A percentile compares a stretch with the other conserved stretches of the same genome.
Evolutionary conservation across 2,888 invertebrate species (phyloP).

Genomic region (Lasioglossum leucozonium): DNA sequence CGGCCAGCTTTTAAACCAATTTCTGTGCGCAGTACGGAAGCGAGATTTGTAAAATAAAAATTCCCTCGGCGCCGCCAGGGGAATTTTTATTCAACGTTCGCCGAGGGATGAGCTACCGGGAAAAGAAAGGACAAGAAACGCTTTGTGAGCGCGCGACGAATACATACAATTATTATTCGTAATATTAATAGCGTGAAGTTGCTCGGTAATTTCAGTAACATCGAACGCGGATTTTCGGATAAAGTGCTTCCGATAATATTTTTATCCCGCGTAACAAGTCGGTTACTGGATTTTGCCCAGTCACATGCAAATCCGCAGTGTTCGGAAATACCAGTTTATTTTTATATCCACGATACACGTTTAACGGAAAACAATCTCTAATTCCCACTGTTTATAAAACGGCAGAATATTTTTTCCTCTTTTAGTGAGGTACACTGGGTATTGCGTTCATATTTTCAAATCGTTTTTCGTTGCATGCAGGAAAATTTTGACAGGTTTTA

Average conservation of each 20-base stretch:
- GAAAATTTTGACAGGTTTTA: background rate
- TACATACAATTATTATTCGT: background rate
- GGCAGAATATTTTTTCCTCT: too few species aligned
- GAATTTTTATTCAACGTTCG: background rate
- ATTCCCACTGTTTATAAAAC: background rate
- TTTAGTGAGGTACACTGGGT: background rate
- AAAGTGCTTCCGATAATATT: background rate
- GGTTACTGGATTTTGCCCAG: background rate
- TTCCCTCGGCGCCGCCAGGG: background rate
- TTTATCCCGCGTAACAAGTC: background rate
- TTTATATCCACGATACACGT: background rate
- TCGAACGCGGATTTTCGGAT: background rate
- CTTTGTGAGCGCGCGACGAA: background rate
- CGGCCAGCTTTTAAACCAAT: slow-evolving; percentile 10
- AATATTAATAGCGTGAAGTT: background rate
- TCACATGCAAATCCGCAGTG: background rate
- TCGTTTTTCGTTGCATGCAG: background rate
- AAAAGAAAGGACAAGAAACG: background rate
- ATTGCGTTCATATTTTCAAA: too few species aligned
- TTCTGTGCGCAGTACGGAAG: background rate
- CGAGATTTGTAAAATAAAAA: slow-evolving; percentile 15
- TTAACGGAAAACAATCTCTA: background rate
- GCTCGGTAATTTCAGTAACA: background rate
- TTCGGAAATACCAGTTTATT: background rate
- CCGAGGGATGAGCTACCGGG: background rate